Base-by-base conservation (phyloP, 2,888 invertebrate species). In the Sisyra nigra region DNA sequence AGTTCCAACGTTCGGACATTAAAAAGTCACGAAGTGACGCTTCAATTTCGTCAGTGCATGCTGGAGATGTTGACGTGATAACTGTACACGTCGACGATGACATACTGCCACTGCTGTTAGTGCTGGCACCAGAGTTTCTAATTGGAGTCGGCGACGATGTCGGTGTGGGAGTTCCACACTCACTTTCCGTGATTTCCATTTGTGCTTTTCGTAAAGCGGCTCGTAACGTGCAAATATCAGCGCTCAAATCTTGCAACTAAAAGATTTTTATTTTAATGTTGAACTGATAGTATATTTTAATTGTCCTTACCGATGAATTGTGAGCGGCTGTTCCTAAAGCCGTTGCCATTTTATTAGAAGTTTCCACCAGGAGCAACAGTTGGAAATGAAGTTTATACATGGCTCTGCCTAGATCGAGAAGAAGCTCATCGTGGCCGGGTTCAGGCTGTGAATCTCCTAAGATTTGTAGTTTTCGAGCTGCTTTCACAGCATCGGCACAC, bases 321-420 rank as follows among this genome's bases (percentile, higher is more conserved):
- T 67, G 67, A 34, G 75, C 68, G 29, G 73, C 71, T 43, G 66
- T 65, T 42, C 68, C 69, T 32, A 80, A 63, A 38, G 80, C 78
- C 1, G 75, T 70, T 32, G 83, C 71, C 74, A 87, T 83, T 61
- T 86, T 87, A 59, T 84, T 84, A 51, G 84, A 82, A 7, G 86
- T 80, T 61, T 96, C 94, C 44, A 91, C 76, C 17, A 97, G 67
- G 44, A 94, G 66, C 33, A 94, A 67, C 44, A 96, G 68, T 59
- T 97, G 96, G 61, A 96, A 94, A 61, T 87, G 82, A 10, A 96
- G 70, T 60, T 92, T 91, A 63, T 93, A 94, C 15, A 96, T 68
- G 42, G 85, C 77, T 49, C 86, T 79, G 10, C 88, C 89, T 42
- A 92, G 68, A 54, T 94, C 92, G 36, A 85, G 60, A 32, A 84